These are phyloP conservation scores for Chaetophractus vellerosus DNA, from an alignment of 2,797 vertebrate genomes.

Conservation along the genomic window DNA sequence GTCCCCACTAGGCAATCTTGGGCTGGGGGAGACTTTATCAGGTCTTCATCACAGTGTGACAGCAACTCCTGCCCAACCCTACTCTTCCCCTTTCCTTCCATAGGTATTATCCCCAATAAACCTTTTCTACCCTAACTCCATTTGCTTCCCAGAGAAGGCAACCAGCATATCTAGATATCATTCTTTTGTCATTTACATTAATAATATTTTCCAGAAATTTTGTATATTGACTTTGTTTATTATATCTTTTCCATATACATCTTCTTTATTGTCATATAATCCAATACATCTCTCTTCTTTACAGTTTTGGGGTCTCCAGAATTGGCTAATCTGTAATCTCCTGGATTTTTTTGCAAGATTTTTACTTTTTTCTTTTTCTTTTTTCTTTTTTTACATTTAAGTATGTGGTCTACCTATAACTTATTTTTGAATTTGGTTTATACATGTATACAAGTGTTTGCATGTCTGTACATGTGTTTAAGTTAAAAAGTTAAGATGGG, in stretches of 20 bases:
- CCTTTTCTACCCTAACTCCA: neutral
- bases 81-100: neutral
- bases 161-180: neutral
- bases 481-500: neutral
- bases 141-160: neutral
- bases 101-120: neutral
- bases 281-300: neutral
- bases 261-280: neutral
- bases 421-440: conserved; percentile 35
- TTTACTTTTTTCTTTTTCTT: conserved; percentile 40
- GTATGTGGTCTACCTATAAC: neutral
- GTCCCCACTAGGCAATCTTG: neutral
- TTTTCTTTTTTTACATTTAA: conserved; percentile 17
- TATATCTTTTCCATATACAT: neutral
- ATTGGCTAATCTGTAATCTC: conserved; percentile 3
- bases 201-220: neutral
- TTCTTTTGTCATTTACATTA: neutral
- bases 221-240: neutral
- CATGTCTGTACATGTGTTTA: neutral
- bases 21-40: neutral
- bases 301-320: neutral
- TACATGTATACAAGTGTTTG: neutral
- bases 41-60: too few species aligned
- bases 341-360: conserved; percentile 1
- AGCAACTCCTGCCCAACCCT: neutral